Percentiles rank a stretch among this genome's conserved stretches.
These are phyloP conservation scores for Eurystomus gularis DNA, from an alignment of 2,113 vertebrate species.

Conservation along the genomic window DNA sequence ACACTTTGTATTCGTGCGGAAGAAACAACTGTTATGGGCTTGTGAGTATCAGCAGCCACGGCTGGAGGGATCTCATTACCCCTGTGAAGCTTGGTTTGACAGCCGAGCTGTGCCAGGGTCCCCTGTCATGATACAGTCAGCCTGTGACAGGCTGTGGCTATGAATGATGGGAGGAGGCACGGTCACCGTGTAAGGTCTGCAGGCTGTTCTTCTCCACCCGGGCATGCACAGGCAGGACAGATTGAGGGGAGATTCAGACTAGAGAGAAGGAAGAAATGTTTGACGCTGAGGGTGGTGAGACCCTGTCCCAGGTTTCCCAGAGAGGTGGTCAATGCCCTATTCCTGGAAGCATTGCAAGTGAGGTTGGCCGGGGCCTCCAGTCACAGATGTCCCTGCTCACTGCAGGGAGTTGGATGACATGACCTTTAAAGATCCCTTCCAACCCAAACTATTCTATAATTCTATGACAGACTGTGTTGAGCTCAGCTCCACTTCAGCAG, in stretches of 20 bases:
- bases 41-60: background rate
- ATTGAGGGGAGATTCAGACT: background rate
- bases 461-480: accelerated
- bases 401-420: too few relatives aligned
- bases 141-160: background rate
- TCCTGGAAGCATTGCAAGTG: too few relatives aligned
- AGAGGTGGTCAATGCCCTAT: background rate
- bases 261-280: background rate
- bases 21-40: background rate
- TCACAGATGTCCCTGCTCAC: too few relatives aligned
- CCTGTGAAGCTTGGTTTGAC: background rate
- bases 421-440: too few relatives aligned
- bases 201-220: background rate
- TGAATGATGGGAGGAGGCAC: background rate
- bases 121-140: background rate
- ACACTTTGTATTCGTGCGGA: background rate
- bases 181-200: accelerated
- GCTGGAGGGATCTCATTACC: background rate
- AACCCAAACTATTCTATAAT: background rate
- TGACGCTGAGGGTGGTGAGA: background rate
- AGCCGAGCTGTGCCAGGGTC: background rate
- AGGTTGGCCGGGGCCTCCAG: too few relatives aligned
- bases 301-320: background rate
- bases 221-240: background rate
- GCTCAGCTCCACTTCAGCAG: background rate